Evolutionary conservation across 1,140 invertebrate species (phyloP), one percentile per base, ranked within the genome.

Genomic region (Bombus fervidus): DNA sequence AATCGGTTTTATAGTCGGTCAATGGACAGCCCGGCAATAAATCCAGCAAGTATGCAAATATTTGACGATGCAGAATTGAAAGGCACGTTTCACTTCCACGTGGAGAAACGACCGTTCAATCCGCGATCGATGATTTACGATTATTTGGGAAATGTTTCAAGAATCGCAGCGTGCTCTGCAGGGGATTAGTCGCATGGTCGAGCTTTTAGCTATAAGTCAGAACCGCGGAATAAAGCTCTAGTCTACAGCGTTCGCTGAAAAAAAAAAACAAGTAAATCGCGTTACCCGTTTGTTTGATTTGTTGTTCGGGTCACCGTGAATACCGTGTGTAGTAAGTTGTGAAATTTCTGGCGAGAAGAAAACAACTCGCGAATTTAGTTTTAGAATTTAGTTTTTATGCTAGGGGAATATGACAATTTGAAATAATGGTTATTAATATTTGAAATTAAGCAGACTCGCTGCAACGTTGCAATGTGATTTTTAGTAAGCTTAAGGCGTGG

Each of bases 21-120:
- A 15, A 9, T n/a, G 12, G 22, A 31, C 43, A 64, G 34, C 6
- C 22, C 53, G 15, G 68, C 57, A 73, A 80, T 83, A 83, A 87
- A 83, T 88, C 53, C 37, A 39, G 37, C 25, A 43, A 75, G 37
- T 69, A 79, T 69, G 81, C 62, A 88, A 87, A 88, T 84, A 80
- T 84, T 84, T 81, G 76, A 15, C 28, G 43, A 25, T 66, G 13
- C 43, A 57, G 59, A 25, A 71, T 53, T 47, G 39, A 43, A 53
- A 18, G 10, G 37, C 57, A 12, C 53, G 74, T 84, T 79, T 80
- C 75, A 68, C 73, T 79, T 62, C n/a, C 25, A 43, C 4, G 15
- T 22, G 37, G 22, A 59, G 66, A 62, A 72, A 66, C 53, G 71
- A 34, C 66, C n/a, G 76, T 57, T 79, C 71, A n/a, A 57, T 31